These are phyloP conservation scores for Leptobrachium leishanense DNA, from an alignment of 2,113 vertebrate species.

Conservation along the genomic window DNA sequence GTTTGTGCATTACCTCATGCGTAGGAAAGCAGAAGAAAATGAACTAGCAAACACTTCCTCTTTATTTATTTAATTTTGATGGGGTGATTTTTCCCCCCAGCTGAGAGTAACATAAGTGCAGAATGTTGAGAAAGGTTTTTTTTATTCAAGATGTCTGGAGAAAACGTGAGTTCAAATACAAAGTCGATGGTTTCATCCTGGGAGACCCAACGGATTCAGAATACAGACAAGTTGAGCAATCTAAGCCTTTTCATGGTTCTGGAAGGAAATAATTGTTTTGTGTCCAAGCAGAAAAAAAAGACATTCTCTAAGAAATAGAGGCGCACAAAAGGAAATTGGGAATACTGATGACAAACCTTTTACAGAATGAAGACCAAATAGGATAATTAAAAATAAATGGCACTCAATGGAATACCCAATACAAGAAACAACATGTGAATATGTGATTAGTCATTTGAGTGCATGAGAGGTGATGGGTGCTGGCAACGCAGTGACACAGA, in stretches of 20 bases:
- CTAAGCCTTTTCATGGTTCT: slow-evolving; percentile 63
- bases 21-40: slow-evolving; percentile 62
- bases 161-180: slow-evolving; percentile 64
- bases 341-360: slow-evolving; percentile 53
- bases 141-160: slow-evolving; percentile 56
- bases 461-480: no score
- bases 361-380: slow-evolving; percentile 46
- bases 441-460: no score
- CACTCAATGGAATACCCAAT: slow-evolving; percentile 28
- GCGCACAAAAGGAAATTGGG: slow-evolving; percentile 45
- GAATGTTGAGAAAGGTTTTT: slow-evolving; percentile 52
- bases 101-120: slow-evolving; percentile 59
- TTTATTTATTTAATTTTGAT: slow-evolving; percentile 64
- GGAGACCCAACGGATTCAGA: slow-evolving; percentile 61
- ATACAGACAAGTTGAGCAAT: slow-evolving; percentile 70
- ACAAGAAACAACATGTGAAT: no score
- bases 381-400: slow-evolving; percentile 51
- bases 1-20: slow-evolving; percentile 68
- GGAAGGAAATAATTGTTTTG: slow-evolving; percentile 62
- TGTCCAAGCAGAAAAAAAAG: slow-evolving; percentile 68
- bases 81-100: slow-evolving; percentile 52
- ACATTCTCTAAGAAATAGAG: slow-evolving; percentile 57
- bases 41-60: slow-evolving; percentile 55
- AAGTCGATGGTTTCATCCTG: slow-evolving; percentile 62
- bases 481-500: no score